phyloP scores from a whole-genome alignment of 2,888 invertebrate species.

The Chymomyza caudatula region DNA sequence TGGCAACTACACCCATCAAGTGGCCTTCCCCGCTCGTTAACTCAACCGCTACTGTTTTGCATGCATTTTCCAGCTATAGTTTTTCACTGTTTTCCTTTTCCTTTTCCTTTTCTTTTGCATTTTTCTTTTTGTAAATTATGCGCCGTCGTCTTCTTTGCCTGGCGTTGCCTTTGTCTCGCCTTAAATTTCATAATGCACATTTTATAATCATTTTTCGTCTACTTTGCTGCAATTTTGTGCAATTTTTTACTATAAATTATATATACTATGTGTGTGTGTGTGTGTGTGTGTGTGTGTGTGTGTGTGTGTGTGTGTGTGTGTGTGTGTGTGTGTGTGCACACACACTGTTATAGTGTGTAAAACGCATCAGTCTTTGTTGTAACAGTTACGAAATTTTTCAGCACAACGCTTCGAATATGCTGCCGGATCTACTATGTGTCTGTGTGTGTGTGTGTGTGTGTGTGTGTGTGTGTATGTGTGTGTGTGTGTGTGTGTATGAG shows the following conservation, averaged over 20 bases:
- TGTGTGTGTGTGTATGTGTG: neutral
- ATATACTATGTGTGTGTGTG: constrained; percentile 18
- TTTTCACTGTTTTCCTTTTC: constrained; percentile 1
- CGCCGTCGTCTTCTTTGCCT: constrained; percentile 16
- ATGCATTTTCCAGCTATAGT: constrained; percentile 9
- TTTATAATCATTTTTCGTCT: constrained; percentile 69
- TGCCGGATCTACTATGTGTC: neutral
- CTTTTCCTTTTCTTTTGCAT: neutral
- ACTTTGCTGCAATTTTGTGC: constrained; percentile 67
- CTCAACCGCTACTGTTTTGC: constrained; percentile 9
- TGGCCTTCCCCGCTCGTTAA: neutral
- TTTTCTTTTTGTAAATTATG: neutral
- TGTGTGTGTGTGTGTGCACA: neutral
- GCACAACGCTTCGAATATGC: constrained; percentile 54
- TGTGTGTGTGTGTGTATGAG: constrained; percentile 20
- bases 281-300: neutral
- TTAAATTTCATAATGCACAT: constrained; percentile 71
- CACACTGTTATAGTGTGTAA: too few relatives aligned
- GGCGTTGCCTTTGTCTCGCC: constrained; percentile 46
- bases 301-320: neutral
- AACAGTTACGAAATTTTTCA: constrained; percentile 50
- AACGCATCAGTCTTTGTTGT: constrained; percentile 32
- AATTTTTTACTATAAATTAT: constrained; percentile 67
- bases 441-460: constrained; percentile 11
- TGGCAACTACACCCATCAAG: neutral